Base-by-base conservation (phyloP, 2,797 vertebrate genomes). In the Gastrophryne carolinensis region DNA sequence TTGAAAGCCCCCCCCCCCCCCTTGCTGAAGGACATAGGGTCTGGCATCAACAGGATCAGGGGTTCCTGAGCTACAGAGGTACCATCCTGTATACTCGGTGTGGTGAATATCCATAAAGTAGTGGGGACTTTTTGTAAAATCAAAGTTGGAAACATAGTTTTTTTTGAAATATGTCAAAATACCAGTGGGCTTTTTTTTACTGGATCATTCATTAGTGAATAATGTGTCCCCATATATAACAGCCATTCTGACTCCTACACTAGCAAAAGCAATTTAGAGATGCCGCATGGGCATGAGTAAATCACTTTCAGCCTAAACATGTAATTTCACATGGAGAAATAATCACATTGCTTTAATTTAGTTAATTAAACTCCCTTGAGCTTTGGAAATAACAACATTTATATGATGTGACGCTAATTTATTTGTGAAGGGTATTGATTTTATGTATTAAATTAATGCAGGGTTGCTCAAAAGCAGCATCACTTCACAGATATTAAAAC, bases 381-480 rank as follows among this genome's bases (percentile, higher is more conserved):
- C 54, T 57, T 57, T 57, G 8, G 29, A 57, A 57, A 32, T 57
- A 57, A 29, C 21, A 52, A 52, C 57, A 60, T 60, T 60, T 60
- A 58, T 58, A 58, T 34, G 34, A 35, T 58, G 57, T 35, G 32
- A 19, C 32, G 19, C 32, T 56, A 60, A 60, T 60, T 35, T 60
- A 60, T 60, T 60, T 60, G 30, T 23, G 30, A 60, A 37, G 30
- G 32, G 37, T 60, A 37, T 37, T 60, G 32, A 32, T 13, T 60
- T 60, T 37, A 35, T 60, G 11, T 60, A 60, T 60, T 19, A 60
- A 19, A 58, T 27, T 12, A 35, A 34, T 35, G n/a, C 56, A 58
- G 19, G 32, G 19, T 60, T 60, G 19, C 32, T 23, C 21, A 21
- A 12, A 37, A 60, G 29, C 37, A 35, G 32, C 57, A 60, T 60